phyloP scores from a whole-genome alignment of 2,113 vertebrate species.

The Steatornis caripensis region DNA sequence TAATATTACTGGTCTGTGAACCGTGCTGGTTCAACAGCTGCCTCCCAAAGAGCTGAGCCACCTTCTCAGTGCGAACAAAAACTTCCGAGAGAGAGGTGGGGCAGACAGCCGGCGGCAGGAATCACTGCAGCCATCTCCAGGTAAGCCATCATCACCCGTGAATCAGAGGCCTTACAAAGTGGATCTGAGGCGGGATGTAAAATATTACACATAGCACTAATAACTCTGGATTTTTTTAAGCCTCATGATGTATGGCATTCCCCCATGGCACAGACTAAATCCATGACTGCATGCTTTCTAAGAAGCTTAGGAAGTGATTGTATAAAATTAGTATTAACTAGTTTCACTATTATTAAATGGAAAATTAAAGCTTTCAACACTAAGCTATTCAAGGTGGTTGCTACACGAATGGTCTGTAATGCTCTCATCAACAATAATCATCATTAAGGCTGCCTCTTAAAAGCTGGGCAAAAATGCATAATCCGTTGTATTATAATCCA shows the following conservation, averaged over 20 bases:
- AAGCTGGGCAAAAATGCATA: constrained; percentile 55
- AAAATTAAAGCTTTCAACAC: constrained; percentile 64
- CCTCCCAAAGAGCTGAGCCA: constrained; percentile 16
- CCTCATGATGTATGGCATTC: constrained; percentile 47
- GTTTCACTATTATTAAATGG: constrained; percentile 67
- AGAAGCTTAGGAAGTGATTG: constrained; percentile 68
- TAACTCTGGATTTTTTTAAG: constrained; percentile 2
- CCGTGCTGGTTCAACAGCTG: neutral
- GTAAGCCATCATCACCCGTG: neutral
- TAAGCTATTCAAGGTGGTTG: constrained; percentile 45
- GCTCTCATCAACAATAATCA: constrained; percentile 41
- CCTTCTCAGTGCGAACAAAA: neutral
- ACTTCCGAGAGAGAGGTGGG: constrained; percentile 41
- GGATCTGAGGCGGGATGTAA: constrained; percentile 1
- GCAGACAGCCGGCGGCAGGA: constrained; percentile 27
- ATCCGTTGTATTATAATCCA: constrained; percentile 49
- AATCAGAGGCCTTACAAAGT: constrained; percentile 47
- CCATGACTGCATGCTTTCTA: constrained; percentile 62
- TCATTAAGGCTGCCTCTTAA: constrained; percentile 38
- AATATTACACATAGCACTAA: constrained; percentile 50
- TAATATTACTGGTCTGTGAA: constrained; percentile 11
- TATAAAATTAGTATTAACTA: constrained; percentile 66
- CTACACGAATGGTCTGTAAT: constrained; percentile 18
- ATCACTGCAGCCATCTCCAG: neutral
- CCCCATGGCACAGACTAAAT: constrained; percentile 40